Evolutionary conservation across 2,113 vertebrate genomes (phyloP), one percentile per base, ranked within the genome.

Genomic region (Hemibagrus wyckioides): DNA sequence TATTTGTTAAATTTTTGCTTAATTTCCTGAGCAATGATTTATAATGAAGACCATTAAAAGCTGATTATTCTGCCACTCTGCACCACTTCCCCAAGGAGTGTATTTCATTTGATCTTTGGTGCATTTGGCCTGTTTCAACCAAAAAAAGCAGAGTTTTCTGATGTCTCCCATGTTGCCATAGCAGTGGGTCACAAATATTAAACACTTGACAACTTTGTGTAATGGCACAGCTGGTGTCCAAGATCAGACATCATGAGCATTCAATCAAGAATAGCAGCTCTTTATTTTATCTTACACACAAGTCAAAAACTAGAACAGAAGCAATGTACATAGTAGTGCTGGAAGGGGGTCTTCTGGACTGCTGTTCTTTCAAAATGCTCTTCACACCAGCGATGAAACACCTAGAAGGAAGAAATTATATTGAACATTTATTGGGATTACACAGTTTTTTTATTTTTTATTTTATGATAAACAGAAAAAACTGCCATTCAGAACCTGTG

Each of bases 351-450:
- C 21, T 19, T 39, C 52, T 44, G 63, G 9, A 39, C 13, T 39
- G 41, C 57, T 25, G 23, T 52, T 36, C 54, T 9, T 56, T 57
- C 10, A 79, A 4, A 84, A 48, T 69, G 67, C 76, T 50, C 56
- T n/a, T 95, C 85, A 95, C 50, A 95, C 91, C 91, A 95, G 91
- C 36, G 94, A 94, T 21, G 92, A 82, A 65, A 94, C 92, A 89
- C 94, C 94, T 95, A 63, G 63, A 41, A 13, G 23, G 13, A 33
- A 80, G 41, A 4, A 4, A 33, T 11, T 17, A 89, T 2, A 52
- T 10, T 25, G 21, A 0, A 80, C 21, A 17, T 67, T 85, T 28
- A 82, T 77, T 33, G 39, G 4, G 77, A 71, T 21, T 36, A 25
- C 11, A 80, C 17, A 6, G 13, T 6, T 30, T 57, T 44, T 44